Percentiles rank a stretch among this genome's conserved stretches.
phyloP scores from a whole-genome alignment of 2,113 vertebrate species.

The Hoplias malabaricus region DNA sequence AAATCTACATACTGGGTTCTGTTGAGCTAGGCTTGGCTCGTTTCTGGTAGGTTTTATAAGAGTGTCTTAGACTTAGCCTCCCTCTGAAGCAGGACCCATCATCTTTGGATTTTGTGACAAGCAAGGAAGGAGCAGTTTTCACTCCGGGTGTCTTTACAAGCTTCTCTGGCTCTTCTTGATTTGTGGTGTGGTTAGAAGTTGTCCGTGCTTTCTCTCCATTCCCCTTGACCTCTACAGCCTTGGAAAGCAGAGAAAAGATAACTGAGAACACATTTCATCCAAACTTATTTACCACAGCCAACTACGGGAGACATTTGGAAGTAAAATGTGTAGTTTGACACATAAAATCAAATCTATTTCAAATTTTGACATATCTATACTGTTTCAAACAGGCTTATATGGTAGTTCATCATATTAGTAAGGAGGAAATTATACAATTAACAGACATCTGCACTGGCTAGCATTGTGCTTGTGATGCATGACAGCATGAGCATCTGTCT shows the following conservation, averaged over 20 bases:
- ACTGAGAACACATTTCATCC: no score
- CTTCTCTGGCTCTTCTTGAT: background rate
- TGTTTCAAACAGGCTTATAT: no score
- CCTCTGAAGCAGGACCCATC: background rate
- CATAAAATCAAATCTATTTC: no score
- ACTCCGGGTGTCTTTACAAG: background rate
- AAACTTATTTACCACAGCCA: no score
- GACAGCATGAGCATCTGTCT: no score
- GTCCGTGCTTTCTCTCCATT: background rate
- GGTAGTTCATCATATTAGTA: no score
- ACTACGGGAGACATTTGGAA: no score
- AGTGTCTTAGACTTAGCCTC: background rate
- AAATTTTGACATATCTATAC: no score
- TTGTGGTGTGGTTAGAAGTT: background rate
- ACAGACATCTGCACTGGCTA: no score
- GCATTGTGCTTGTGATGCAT: no score
- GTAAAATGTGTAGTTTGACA: no score
- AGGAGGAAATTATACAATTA: no score
- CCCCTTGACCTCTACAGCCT: background rate
- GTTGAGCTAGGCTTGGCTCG: slow-evolving; percentile 27
- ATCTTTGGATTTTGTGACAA: background rate
- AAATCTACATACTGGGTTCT: slow-evolving; percentile 42
- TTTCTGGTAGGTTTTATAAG: slow-evolving; percentile 22
- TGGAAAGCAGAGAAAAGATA: background rate
- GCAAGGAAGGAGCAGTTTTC: background rate